Evolutionary conservation across 2,797 vertebrate species (phyloP).

Genomic region (Sparidentex hasta): DNA sequence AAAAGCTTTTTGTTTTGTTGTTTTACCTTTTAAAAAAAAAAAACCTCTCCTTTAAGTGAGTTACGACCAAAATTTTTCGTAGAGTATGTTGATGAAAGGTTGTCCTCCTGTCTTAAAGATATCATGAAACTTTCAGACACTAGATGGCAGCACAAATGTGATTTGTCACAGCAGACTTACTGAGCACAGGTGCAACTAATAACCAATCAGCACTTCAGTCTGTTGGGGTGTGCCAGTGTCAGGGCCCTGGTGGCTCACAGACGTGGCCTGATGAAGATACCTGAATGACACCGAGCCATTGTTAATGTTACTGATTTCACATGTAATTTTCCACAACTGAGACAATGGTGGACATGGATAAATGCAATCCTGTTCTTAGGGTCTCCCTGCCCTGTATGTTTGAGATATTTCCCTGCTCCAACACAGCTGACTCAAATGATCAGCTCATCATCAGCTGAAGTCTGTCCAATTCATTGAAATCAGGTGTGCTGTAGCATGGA

Average conservation of each 20-base stretch:
- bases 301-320: background rate
- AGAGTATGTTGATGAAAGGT: background rate
- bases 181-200: background rate
- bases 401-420: too few species aligned
- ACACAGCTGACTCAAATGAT: too few species aligned
- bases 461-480: too few species aligned
- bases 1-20: background rate
- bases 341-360: background rate
- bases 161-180: background rate
- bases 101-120: background rate
- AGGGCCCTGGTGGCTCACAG: background rate
- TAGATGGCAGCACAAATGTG: background rate
- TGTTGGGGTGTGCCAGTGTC: background rate
- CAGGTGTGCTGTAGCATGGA: too few species aligned
- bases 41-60: background rate
- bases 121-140: background rate
- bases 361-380: too few species aligned
- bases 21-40: background rate
- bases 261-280: background rate
- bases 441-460: too few species aligned
- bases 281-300: background rate
- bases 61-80: background rate
- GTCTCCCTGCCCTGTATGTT: too few species aligned
- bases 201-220: background rate
- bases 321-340: background rate